Evolutionary conservation across 2,113 vertebrate species (phyloP).

Genomic region (Choloepus hoffmanni): DNA sequence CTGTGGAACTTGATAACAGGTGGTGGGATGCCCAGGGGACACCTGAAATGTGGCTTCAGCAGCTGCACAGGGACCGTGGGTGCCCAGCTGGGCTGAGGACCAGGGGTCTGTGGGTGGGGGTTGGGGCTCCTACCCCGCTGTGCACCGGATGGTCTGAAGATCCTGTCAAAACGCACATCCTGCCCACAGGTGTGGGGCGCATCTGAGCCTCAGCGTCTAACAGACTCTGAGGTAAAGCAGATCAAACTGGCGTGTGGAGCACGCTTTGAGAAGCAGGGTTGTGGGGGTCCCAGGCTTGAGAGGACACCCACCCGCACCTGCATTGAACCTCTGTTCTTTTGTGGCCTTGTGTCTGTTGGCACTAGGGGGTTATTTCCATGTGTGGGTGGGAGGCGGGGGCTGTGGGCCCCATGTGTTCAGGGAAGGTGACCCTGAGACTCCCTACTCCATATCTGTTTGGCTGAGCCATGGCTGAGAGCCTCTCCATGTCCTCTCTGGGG

Average conservation of each 20-base stretch:
- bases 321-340: neutral
- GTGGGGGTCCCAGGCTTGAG: no score
- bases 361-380: neutral
- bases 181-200: no score
- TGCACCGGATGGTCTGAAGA: neutral
- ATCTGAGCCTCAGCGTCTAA: neutral
- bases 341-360: neutral
- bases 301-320: accelerated
- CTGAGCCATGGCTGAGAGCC: neutral
- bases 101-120: neutral
- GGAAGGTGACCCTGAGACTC: neutral
- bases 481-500: neutral
- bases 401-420: accelerated
- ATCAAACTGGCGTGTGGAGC: no score
- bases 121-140: neutral
- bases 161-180: neutral
- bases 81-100: neutral
- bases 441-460: neutral
- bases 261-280: no score
- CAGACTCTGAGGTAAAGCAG: neutral
- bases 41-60: neutral
- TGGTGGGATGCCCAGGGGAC: neutral
- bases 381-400: neutral
- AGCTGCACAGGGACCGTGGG: neutral
- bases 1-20: neutral